Base-by-base conservation (phyloP, 2,113 vertebrate species). In the Podilymbus podiceps region DNA sequence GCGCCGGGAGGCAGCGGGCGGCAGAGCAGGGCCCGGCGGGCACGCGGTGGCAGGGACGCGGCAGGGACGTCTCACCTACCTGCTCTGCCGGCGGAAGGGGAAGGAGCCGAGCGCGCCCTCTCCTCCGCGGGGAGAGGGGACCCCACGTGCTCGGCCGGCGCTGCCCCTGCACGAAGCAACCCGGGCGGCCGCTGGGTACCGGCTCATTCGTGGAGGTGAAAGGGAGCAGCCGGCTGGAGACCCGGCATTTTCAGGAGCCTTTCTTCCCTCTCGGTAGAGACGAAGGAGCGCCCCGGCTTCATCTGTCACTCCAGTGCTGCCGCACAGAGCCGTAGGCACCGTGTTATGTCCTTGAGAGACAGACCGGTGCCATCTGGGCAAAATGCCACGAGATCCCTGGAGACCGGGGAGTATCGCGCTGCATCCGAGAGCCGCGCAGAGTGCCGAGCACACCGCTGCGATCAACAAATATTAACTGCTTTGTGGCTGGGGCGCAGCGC, bases 321-420 rank as follows among this genome's bases (percentile, higher is more conserved):
- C 15, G 88, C 27, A 2, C 66, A 4, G 50, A 77, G 73, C 67
- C 15, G 44, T 47, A n/a, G 44, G 69, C 55, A 9, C 84, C 4
- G 35, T 15, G 38, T 79, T 84, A 67, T 47, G 73, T 90, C 91
- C 95, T 89, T 80, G 91, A 92, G 95, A 73, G 69, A 53, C 93
- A 80, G 82, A 72, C 73, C 6, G 38, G 53, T 86, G 95, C 91
- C 95, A 95, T 79, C 66, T 91, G 85, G 91, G 93, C 88, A 83
- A 93, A 91, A 89, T 79, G 88, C 93, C 91, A 88, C 4, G 4
- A 67, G 82, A 50, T 73, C 89, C 93, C 49, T 10, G 77, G 95
- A 77, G 93, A 73, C n/a, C 16, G 0, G 50, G 30, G 74, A 76
- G 91, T 12, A 81, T 31, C 5, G 14, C 8, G 12, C 66, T 21